Conservation (phyloP, 2,797 vertebrate species). For the Nasua narica region DNA sequence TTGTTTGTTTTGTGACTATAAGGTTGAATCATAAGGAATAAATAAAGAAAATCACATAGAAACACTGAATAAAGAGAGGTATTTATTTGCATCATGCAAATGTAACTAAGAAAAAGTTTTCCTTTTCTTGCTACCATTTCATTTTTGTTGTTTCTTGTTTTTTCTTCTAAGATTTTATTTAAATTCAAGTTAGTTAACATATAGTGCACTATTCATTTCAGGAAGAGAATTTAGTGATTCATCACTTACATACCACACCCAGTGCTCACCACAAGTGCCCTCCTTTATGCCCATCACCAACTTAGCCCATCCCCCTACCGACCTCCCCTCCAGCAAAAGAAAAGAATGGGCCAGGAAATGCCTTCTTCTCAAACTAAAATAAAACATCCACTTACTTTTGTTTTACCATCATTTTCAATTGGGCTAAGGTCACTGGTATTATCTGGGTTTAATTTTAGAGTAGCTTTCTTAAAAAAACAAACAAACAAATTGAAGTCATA, state of each 20-base stretch:
- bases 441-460: background rate
- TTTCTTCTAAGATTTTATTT: background rate
- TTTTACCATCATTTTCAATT: background rate
- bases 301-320: background rate
- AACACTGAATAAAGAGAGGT: background rate
- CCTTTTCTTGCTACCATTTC: background rate
- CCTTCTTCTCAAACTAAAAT: background rate
- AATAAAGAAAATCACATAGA: background rate
- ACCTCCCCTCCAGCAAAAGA: background rate
- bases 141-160: background rate
- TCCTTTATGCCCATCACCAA: background rate
- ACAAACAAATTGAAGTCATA: background rate
- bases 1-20: background rate
- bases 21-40: background rate
- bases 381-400: background rate
- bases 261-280: background rate
- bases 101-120: background rate
- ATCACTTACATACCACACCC: background rate
- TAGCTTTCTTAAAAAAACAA: background rate
- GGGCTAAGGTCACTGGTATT: background rate
- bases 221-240: background rate
- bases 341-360: background rate
- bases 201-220: background rate
- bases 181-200: background rate
- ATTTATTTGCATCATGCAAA: background rate